These are phyloP conservation scores for Spodoptera picta DNA, from an alignment of 2,888 invertebrate genomes.

Conservation along the genomic window DNA sequence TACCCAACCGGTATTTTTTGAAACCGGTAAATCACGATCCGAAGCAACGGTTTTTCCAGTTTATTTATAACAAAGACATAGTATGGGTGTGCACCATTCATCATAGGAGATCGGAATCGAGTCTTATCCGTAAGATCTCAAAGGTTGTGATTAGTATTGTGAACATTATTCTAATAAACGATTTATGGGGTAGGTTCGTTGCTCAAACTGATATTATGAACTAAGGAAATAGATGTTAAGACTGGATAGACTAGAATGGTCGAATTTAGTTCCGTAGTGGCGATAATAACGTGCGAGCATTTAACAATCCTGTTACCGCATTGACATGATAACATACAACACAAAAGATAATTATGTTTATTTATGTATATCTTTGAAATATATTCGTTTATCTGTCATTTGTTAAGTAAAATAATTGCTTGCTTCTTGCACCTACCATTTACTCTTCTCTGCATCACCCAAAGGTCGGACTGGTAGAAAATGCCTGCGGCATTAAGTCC, in stretches of 20 bases:
- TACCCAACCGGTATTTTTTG: conserved; percentile 14
- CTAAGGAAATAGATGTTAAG: neutral
- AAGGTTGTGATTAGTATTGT: conserved; percentile 76
- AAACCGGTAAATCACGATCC: conserved; percentile 35
- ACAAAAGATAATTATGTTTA: no score
- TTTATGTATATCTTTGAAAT: no score
- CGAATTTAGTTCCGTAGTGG: no score
- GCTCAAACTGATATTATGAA: conserved; percentile 37
- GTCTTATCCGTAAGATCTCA: conserved; percentile 64
- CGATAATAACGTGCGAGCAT: no score
- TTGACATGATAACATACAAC: no score
- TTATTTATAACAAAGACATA: conserved; percentile 74
- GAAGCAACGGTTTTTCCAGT: conserved; percentile 50
- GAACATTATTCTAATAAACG: conserved; percentile 79
- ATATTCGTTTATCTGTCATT: no score
- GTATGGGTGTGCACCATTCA: conserved; percentile 73
- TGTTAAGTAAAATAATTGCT: no score
- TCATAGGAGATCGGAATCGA: conserved; percentile 77
- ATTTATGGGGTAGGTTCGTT: conserved; percentile 66
- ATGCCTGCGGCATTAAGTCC: no score
- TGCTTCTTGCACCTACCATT: no score
- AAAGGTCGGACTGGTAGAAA: no score
- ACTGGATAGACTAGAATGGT: neutral
- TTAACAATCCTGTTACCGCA: no score
- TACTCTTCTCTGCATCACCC: no score